Base-by-base conservation (phyloP, 2,797 vertebrate genomes). In the Corythornis leucogaster region DNA sequence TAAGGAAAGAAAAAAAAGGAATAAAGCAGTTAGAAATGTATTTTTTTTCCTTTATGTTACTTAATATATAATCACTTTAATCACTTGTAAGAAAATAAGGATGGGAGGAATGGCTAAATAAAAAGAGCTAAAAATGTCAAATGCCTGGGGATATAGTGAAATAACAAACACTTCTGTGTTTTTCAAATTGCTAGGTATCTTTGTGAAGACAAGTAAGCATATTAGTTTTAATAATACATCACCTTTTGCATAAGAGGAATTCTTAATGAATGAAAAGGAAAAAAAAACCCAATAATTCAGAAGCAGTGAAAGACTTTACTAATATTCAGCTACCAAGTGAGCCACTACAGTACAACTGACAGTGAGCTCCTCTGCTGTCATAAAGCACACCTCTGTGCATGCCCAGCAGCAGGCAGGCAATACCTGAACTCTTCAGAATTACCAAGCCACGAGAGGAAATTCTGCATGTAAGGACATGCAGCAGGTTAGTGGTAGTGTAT, bases 1-100 rank as follows among this genome's bases (percentile, higher is more conserved):
- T 68, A 43, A 43, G 12, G 21, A 13, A 80, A 51, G 46, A 42
- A 50, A 46, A 82, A 64, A 64, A 61, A 33, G 2, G 18, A 67
- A 42, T 53, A 61, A 83, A 46, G 1, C 5, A 51, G 35, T 46
- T 8, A 80, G 8, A 25, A 79, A 24, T 46, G 20, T 13, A 30
- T n/a, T n/a, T 68, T 87, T 51, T 48, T 48, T 33, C 48, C 21
- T 59, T 64, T 15, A 22, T 8, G 5, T 62, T 87, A 19, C 78
- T 92, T 80, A 74, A 58, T 43, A 40, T 80, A 80, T 74, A 62
- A 77, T 76, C 42, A 33, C 33, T 33, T 88, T 93, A 86, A 40
- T 87, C 42, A 67, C 42, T 92, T 61, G 28, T 38, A 70, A 74
- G 17, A 74, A 88, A 91, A 85, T 53, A 43, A 70, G 28, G 11